Evolutionary conservation across 1,140 invertebrate species (phyloP).

Genomic region (Eciton burchellii): DNA sequence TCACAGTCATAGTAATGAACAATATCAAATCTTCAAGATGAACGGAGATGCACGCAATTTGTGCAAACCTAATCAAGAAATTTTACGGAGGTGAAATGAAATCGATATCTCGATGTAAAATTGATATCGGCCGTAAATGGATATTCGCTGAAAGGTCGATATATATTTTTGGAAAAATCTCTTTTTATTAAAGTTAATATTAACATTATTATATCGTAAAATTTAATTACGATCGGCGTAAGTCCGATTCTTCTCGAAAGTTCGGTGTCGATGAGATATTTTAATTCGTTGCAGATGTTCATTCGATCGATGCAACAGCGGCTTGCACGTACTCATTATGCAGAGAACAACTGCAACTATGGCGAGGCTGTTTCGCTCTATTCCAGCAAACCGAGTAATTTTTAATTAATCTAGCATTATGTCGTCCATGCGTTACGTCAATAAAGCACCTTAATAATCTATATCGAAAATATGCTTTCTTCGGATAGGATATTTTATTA

Average conservation of each 20-base stretch:
- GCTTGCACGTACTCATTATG: constrained; percentile 21
- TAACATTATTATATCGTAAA: too few species aligned
- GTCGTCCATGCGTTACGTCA: neutral
- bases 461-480: neutral
- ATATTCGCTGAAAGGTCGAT: too few species aligned
- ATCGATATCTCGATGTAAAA: too few species aligned
- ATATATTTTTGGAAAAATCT: too few species aligned
- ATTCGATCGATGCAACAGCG: constrained; percentile 23
- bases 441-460: neutral
- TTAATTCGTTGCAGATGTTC: constrained; percentile 32
- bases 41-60: neutral
- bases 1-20: too few species aligned
- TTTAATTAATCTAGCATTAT: constrained; percentile 38
- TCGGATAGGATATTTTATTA: neutral
- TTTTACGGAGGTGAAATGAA: too few species aligned
- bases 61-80: neutral
- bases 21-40: neutral
- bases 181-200: too few species aligned
- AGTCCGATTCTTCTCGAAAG: too few species aligned
- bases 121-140: too few species aligned
- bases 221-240: too few species aligned
- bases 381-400: constrained; percentile 14
- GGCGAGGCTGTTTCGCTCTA: neutral
- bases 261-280: too few species aligned
- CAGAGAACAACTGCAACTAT: constrained; percentile 31